Percentiles rank a stretch among this genome's conserved stretches.
Conservation (phyloP, 2,113 vertebrate species). For the Esox niger region DNA sequence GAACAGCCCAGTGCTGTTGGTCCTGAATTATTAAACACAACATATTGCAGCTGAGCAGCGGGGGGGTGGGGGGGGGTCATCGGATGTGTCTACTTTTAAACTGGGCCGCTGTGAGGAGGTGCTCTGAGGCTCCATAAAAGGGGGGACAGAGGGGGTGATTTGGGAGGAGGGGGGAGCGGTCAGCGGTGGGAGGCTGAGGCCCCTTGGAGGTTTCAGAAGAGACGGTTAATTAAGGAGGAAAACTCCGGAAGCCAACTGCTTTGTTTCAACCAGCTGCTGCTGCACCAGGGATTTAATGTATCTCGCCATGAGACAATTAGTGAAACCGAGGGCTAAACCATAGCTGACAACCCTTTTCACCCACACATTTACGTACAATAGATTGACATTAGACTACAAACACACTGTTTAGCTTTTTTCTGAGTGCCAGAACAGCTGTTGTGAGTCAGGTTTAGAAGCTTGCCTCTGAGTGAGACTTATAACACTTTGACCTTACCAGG, state of each 20-base stretch:
- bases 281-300: background rate
- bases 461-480: background rate
- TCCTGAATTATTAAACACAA: slow-evolving; percentile 73
- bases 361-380: background rate
- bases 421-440: background rate
- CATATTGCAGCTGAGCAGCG: slow-evolving; percentile 63
- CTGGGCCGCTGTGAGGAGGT: slow-evolving; percentile 10
- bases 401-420: background rate
- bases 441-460: background rate
- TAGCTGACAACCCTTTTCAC: background rate
- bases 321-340: background rate
- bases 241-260: background rate
- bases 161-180: background rate
- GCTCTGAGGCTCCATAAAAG: slow-evolving; percentile 7
- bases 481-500: background rate
- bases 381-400: background rate
- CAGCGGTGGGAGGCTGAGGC: background rate
- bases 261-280: background rate
- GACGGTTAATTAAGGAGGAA: background rate
- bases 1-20: slow-evolving; percentile 30
- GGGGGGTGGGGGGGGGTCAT: slow-evolving; percentile 36
- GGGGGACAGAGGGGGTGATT: background rate
- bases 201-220: background rate
- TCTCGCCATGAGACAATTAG: background rate
- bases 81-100: slow-evolving; percentile 27